Percentiles rank a stretch among this genome's conserved stretches.
Conservation (phyloP, 2,888 invertebrate species). For the Mythimna impura region DNA sequence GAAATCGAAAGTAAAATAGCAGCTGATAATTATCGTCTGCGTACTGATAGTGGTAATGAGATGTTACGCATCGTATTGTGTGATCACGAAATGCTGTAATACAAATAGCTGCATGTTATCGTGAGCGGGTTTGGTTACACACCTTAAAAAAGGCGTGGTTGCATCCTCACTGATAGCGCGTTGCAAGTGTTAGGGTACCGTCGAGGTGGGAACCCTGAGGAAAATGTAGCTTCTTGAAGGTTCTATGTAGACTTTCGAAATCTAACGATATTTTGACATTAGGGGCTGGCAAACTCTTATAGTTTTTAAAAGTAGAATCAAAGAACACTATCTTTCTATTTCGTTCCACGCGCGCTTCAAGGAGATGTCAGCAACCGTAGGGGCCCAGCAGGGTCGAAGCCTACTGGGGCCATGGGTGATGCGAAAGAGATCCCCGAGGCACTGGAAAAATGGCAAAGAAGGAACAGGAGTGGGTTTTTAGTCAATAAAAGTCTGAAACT, state of each 20-base stretch:
- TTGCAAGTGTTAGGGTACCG: constrained; percentile 52
- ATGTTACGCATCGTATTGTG: constrained; percentile 45
- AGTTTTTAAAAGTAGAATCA: too few species aligned
- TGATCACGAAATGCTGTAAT: constrained; percentile 42
- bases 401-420: too few species aligned
- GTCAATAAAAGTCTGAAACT: too few species aligned
- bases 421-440: too few species aligned
- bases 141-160: constrained; percentile 63
- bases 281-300: too few species aligned
- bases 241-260: neutral
- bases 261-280: neutral
- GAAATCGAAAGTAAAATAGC: constrained; percentile 41
- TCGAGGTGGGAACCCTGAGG: neutral
- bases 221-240: neutral
- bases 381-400: too few species aligned
- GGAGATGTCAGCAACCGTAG: too few species aligned
- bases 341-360: too few species aligned
- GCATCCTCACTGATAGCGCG: constrained; percentile 54
- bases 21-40: constrained; percentile 19
- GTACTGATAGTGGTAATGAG: constrained; percentile 36
- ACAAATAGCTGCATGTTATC: constrained; percentile 53
- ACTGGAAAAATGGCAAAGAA: too few species aligned
- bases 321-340: too few species aligned
- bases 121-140: constrained; percentile 53
- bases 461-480: too few species aligned